Conservation (phyloP, 1,140 invertebrate genomes). For the Achatina immaculata region DNA sequence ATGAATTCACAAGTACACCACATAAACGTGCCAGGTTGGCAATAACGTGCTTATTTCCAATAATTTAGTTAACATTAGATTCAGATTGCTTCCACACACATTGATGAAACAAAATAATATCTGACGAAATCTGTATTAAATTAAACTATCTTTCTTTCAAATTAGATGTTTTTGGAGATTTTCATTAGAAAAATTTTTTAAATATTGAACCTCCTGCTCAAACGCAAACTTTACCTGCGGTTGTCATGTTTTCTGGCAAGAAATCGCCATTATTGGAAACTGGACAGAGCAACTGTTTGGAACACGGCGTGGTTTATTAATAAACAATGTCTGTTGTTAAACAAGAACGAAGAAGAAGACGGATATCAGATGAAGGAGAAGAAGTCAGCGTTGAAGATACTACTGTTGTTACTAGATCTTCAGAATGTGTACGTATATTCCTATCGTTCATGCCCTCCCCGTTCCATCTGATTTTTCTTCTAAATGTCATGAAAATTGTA, state of each 20-base stretch:
- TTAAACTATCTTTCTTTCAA: too few species aligned
- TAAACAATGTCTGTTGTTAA: not conserved
- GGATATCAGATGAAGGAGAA: conserved; percentile 12
- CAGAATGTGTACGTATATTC: conserved; percentile 14
- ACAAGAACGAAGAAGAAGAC: conserved; percentile 15
- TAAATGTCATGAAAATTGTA: not conserved
- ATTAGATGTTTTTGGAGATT: too few species aligned
- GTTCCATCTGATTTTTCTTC: not conserved
- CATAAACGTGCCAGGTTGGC: too few species aligned
- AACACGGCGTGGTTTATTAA: not conserved
- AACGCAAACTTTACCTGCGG: not conserved
- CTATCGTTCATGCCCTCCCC: not conserved
- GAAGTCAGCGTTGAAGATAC: not conserved
- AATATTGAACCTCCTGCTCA: too few species aligned
- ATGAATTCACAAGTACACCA: too few species aligned
- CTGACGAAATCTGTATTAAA: too few species aligned
- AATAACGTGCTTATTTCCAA: too few species aligned
- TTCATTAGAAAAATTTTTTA: too few species aligned
- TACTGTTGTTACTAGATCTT: not conserved
- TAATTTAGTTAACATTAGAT: too few species aligned
- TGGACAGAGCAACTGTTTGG: not conserved
- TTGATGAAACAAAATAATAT: too few species aligned
- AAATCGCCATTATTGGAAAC: not conserved
- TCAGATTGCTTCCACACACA: too few species aligned
- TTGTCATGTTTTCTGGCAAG: not conserved